Conservation (phyloP, 2,888 invertebrate genomes). For the Agapetus fuscipes region DNA sequence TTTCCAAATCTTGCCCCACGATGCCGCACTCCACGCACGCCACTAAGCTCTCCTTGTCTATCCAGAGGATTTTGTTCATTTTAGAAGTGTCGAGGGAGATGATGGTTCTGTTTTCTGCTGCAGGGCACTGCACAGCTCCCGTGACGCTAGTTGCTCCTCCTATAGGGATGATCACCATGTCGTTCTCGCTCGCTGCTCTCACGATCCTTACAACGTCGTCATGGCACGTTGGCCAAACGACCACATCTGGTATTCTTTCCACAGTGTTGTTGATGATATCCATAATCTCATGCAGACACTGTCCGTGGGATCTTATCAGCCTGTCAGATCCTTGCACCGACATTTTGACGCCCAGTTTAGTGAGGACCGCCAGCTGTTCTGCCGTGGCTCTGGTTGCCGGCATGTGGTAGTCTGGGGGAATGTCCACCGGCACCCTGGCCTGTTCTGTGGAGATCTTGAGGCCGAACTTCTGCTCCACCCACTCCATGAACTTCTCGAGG, state of each 20-base stretch:
- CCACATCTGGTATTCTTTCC: constrained; percentile 83
- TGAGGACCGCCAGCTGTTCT: constrained; percentile 43
- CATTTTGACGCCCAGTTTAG: constrained; percentile 40
- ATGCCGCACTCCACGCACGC: constrained; percentile 76
- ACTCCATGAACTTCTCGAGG: constrained; percentile 71
- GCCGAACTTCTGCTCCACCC: constrained; percentile 67
- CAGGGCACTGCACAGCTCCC: constrained; percentile 77
- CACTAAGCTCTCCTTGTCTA: constrained; percentile 72
- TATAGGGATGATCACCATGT: constrained; percentile 83
- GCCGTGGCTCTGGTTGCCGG: constrained; percentile 42
- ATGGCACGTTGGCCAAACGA: constrained; percentile 85
- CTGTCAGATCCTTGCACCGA: constrained; percentile 62
- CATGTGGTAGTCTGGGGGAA: constrained; percentile 6
- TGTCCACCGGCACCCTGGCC: constrained; percentile 21
- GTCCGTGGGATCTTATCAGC: constrained; percentile 82
- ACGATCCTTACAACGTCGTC: constrained; percentile 76
- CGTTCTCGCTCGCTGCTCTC: constrained; percentile 57
- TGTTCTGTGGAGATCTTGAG: constrained; percentile 38
- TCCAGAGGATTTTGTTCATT: constrained; percentile 92
- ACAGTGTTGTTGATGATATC: constrained; percentile 65
- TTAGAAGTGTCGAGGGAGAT: constrained; percentile 88
- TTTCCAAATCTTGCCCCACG: constrained; percentile 89
- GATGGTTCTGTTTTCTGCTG: constrained; percentile 67
- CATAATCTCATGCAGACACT: constrained; percentile 84
- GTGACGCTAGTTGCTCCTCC: constrained; percentile 95